Percentiles rank a stretch among this genome's conserved stretches.
These are phyloP conservation scores for Greenwoodochromis staneri DNA, from an alignment of 2,113 vertebrate genomes.

Conservation along the genomic window DNA sequence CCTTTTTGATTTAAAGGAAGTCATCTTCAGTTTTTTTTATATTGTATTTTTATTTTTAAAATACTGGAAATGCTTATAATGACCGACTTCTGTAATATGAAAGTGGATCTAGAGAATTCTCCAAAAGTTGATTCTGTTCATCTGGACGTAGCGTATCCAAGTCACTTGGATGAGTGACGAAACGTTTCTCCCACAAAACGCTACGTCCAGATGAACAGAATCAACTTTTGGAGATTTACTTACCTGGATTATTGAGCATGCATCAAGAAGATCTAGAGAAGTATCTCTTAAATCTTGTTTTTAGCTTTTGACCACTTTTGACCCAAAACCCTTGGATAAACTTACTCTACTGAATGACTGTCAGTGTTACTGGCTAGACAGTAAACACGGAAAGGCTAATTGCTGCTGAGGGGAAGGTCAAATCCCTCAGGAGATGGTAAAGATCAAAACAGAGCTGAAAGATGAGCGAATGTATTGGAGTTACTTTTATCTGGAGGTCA, in stretches of 20 bases:
- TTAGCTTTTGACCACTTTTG: neutral
- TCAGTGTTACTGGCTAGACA: neutral
- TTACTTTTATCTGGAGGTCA: neutral
- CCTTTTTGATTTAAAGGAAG: rapidly evolving
- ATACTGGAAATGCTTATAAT: neutral
- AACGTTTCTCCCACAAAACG: neutral
- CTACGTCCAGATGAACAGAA: neutral
- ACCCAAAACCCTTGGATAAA: neutral
- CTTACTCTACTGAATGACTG: neutral
- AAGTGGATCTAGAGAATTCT: neutral
- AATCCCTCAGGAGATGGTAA: neutral
- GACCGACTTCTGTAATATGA: neutral
- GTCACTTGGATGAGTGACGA: rapidly evolving
- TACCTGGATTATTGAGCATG: neutral
- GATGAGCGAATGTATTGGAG: neutral
- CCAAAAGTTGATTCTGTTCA: neutral
- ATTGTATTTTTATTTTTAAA: neutral
- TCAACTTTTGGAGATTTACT: neutral
- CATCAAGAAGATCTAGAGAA: neutral
- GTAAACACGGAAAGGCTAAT: neutral
- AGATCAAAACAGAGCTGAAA: neutral
- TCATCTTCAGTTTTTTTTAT: neutral
- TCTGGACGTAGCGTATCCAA: neutral
- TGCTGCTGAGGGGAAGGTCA: neutral
- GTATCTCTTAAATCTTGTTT: neutral